These are phyloP conservation scores for Exephanes ischioxanthus DNA, from an alignment of 2,888 invertebrate genomes.

Conservation along the genomic window DNA sequence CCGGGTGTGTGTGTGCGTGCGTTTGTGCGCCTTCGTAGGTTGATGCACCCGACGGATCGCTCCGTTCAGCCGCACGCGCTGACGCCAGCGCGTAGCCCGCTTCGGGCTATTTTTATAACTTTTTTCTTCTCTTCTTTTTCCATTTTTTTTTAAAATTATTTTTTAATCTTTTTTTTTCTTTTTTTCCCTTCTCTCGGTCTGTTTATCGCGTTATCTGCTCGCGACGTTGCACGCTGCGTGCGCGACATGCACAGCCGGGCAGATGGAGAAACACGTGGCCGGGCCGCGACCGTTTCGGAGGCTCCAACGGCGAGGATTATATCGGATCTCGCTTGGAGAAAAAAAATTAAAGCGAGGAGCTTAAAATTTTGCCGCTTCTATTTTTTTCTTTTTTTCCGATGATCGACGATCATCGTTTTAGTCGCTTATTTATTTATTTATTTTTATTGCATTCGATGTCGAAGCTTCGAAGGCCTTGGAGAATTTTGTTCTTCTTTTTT, in stretches of 20 bases:
- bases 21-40: neutral
- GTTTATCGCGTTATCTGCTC: conserved; percentile 24
- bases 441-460: neutral
- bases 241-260: neutral
- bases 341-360: neutral
- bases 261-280: neutral
- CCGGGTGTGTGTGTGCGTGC: neutral
- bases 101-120: neutral
- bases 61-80: neutral
- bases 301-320: neutral
- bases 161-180: neutral
- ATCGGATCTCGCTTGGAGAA: neutral
- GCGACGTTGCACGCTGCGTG: neutral
- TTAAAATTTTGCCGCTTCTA: neutral
- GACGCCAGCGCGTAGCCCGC: conserved; percentile 1
- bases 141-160: neutral
- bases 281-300: neutral
- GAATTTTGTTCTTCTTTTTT: neutral
- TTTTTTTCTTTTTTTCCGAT: too few species aligned
- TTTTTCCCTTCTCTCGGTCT: conserved; percentile 17
- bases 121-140: conserved; percentile 3
- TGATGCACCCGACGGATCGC: neutral
- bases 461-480: neutral
- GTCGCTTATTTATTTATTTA: too few species aligned
- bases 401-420: neutral